phyloP scores from a whole-genome alignment of 2,888 invertebrate species.

The Liodrosophila aerea region DNA sequence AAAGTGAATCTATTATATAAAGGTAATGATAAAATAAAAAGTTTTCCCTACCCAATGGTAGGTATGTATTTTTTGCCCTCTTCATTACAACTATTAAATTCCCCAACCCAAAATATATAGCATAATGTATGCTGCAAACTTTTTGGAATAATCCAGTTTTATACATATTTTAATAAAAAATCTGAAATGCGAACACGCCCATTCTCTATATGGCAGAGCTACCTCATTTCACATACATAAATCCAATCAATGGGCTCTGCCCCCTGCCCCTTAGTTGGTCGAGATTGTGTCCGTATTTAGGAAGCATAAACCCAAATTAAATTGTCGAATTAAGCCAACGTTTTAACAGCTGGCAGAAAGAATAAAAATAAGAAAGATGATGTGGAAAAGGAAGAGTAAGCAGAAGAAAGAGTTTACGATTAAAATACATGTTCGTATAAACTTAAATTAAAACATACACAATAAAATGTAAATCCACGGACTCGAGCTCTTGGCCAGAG shows the following conservation, averaged over 20 bases:
- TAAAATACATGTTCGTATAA: conserved; percentile 38
- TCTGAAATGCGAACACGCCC: conserved; percentile 33
- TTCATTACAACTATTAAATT: too few relatives aligned
- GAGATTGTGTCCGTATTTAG: conserved; percentile 54
- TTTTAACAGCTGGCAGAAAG: conserved; percentile 53
- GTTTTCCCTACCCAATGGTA: too few relatives aligned
- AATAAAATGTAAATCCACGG: conserved; percentile 70
- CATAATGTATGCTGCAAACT: too few relatives aligned
- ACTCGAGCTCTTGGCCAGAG: neutral
- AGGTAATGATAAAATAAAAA: too few relatives aligned
- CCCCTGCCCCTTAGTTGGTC: neutral
- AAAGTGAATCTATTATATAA: too few relatives aligned
- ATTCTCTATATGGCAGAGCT: conserved; percentile 35
- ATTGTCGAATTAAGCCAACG: conserved; percentile 73
- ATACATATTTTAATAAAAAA: too few relatives aligned
- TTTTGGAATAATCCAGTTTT: too few relatives aligned
- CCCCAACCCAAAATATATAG: too few relatives aligned
- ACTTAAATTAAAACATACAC: conserved; percentile 74
- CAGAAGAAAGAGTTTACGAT: neutral
- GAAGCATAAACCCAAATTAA: conserved; percentile 70
- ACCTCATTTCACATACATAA: conserved; percentile 65
- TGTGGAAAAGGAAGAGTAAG: neutral
- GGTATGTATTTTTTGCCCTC: too few relatives aligned
- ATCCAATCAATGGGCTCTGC: conserved; percentile 17
- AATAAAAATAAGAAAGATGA: neutral